Evolutionary conservation across 2,888 invertebrate genomes (phyloP), one percentile per base, ranked within the genome.

Genomic region (Synanthedon vespiformis): DNA sequence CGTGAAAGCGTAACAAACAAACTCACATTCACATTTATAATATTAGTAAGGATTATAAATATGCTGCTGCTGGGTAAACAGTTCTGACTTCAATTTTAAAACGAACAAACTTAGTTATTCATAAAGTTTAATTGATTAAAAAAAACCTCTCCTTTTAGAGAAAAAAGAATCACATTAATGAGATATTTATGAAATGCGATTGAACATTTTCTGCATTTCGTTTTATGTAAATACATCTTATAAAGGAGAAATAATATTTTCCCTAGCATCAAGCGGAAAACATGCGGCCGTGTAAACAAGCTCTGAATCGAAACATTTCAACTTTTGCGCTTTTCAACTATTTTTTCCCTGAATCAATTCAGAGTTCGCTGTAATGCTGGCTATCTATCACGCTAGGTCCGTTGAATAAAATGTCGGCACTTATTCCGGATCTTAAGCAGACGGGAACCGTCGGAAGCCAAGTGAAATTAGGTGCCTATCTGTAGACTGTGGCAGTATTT

Each of bases 221-320:
- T 34, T 34, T 10, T 22, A 22, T 22, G 22, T 22, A 22, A 22
- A 22, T 22, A 22, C 22, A 16, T 5, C 18, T 58, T 69, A 67
- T 62, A 66, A 67, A 48, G 71, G 62, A 60, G 70, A 68, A 77
- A 75, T 34, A 34, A 34, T 74, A 70, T 76, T 76, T 72, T 62
- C 67, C 65, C 69, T 65, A 64, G 70, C 72, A 70, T 61, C 62
- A 67, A 61, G 59, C 71, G 79, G 76, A 62, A 67, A 65, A 63
- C 68, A 70, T 65, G 61, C 64, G 55, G 18, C 60, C 61, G 65
- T 70, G 74, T 73, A 78, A 79, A 80, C 79, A 80, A 65, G 63
- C 59, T 61, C 60, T 61, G 55, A 63, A 62, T 64, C 63, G 60
- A 76, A 75, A 77, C 72, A 72, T 76, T 74, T 58, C 64, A 63